Conservation (phyloP, 2,797 vertebrate species). For the Anabacerthia variegaticeps region DNA sequence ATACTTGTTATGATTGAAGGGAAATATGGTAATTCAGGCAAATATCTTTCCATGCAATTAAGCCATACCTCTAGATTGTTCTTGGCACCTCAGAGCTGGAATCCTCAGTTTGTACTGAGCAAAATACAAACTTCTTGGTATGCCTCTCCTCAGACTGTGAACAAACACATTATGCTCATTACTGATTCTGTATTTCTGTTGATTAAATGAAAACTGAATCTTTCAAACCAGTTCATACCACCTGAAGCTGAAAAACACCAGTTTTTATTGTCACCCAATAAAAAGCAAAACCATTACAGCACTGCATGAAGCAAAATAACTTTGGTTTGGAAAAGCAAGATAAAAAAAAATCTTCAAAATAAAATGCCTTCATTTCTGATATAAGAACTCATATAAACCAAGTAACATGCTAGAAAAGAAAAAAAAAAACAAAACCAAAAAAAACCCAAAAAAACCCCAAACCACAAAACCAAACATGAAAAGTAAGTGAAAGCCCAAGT, state of each 20-base stretch:
- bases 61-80: background rate
- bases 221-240: background rate
- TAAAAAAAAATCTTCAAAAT: background rate
- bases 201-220: background rate
- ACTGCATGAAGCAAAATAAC: background rate
- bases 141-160: background rate
- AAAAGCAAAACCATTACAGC: background rate
- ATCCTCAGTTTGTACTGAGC: background rate
- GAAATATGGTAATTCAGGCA: background rate
- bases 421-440: background rate
- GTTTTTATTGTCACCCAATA: background rate
- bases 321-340: background rate
- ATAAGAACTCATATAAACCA: background rate
- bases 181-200: background rate
- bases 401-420: background rate
- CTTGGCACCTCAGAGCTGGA: background rate
- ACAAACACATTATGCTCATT: background rate
- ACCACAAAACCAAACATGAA: too few species aligned
- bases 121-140: background rate
- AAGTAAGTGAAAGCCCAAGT: background rate
- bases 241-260: background rate
- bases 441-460: too few species aligned
- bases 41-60: constrained; percentile 10
- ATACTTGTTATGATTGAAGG: background rate
- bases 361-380: background rate